Evolutionary conservation across 1,140 invertebrate species (phyloP), one percentile per base, ranked within the genome.

Genomic region (Ips typographus): DNA sequence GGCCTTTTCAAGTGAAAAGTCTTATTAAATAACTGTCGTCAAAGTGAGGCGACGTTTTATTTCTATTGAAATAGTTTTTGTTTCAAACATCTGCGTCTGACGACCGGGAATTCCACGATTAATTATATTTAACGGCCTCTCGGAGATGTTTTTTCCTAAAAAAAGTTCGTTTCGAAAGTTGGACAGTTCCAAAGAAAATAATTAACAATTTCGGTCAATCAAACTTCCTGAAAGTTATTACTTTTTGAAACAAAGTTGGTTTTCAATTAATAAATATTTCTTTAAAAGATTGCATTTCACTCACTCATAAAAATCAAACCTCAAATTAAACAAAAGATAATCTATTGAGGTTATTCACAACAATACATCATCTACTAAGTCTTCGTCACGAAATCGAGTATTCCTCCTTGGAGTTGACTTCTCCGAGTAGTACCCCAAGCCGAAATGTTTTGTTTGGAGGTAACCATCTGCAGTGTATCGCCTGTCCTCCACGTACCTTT

Each of bases 391-490:
- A 39, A 8, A 43, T n/a, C 37, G 22, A 4, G 4, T 40, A 2
- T n/a, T 42, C n/a, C n/a, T 4, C n/a, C 38, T 63, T 36, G 62
- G 51, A 42, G 62, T 41, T 8, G 51, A 55, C n/a, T 4, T 4
- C 6, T 55, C 62, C 4, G 57, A 68, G 60, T 52, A 49, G 37
- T 56, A 68, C 6, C n/a, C 37, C n/a, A 60, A 47, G 44, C 44
- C 44, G 0, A 6, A 6, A 49, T 2, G 44, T 49, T 3, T 49
- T 6, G 1, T 6, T 49, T 49, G 44, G 44, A 91, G 91, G 79
- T 93, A 93, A 1, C 91, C 91, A 73, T 92, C 91, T 40, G 88
- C 86, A 1, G 91, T 92, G 76, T 92, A 91, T 68, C 91, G 85
- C 8, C 92, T 85, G 74, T 91, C 89, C 38, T 70, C 68, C 1